A percentile compares a stretch with the other conserved stretches of the same genome.
Conservation (phyloP, 2,797 vertebrate species). For the Enteromius anoplus region DNA sequence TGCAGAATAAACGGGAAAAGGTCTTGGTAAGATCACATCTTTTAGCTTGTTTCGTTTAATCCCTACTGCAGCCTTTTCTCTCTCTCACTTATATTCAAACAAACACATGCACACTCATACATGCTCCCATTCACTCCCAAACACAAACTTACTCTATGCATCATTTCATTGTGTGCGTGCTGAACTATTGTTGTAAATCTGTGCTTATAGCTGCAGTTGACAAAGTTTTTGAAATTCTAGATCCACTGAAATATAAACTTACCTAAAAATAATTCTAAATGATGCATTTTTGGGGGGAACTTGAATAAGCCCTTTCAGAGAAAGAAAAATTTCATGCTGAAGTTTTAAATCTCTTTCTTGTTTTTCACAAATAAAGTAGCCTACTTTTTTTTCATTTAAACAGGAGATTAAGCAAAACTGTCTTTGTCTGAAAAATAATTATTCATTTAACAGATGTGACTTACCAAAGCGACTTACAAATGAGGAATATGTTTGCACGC, state of each 20-base stretch:
- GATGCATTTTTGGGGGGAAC: too few species aligned
- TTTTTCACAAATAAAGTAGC: not conserved
- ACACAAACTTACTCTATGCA: not conserved
- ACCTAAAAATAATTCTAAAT: not conserved
- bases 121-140: not conserved
- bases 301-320: not conserved
- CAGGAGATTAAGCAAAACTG: not conserved
- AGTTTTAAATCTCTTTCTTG: not conserved
- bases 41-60: constrained; percentile 46
- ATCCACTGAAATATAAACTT: not conserved
- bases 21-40: constrained; percentile 41
- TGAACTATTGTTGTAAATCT: not conserved
- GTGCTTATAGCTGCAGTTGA: not conserved
- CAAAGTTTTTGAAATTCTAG: not conserved
- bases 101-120: not conserved
- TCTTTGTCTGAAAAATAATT: not conserved
- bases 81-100: constrained; percentile 26
- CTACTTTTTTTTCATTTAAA: not conserved
- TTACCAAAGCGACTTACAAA: not conserved
- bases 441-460: not conserved
- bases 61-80: constrained; percentile 27
- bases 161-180: not conserved
- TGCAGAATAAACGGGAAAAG: constrained; percentile 33
- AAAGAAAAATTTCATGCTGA: not conserved
- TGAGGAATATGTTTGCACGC: not conserved